phyloP scores from a whole-genome alignment of 2,888 invertebrate genomes.

The Dynastes grantii region DNA sequence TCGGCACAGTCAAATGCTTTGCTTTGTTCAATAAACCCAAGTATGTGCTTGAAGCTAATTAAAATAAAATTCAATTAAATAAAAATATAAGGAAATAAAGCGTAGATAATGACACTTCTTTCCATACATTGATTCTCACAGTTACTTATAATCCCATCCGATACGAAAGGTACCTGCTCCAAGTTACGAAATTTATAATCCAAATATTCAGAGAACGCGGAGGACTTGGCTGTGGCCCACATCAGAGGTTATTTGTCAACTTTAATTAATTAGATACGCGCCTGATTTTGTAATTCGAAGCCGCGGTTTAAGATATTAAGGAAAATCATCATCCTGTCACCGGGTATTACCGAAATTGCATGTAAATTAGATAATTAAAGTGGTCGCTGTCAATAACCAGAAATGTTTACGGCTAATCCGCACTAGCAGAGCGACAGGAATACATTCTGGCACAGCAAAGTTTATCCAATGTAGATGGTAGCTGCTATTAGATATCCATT shows the following conservation, averaged over 20 bases:
- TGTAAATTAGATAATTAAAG: slow-evolving; percentile 40
- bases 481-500: background rate
- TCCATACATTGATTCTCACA: too few species aligned
- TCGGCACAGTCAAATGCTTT: too few species aligned
- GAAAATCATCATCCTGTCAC: slow-evolving; percentile 37
- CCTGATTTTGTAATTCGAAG: slow-evolving; percentile 33
- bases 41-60: too few species aligned
- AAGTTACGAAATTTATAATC: slow-evolving; percentile 37
- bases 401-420: slow-evolving; percentile 16
- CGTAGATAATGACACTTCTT: too few species aligned
- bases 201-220: slow-evolving; percentile 17
- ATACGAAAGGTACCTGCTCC: background rate
- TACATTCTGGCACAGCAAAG: background rate
- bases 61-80: too few species aligned
- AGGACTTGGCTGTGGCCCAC: slow-evolving; percentile 5
- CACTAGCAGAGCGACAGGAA: background rate
- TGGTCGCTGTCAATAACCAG: slow-evolving; percentile 29
- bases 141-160: background rate
- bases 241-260: slow-evolving; percentile 27
- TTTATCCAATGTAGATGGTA: background rate
- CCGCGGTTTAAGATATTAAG: slow-evolving; percentile 30
- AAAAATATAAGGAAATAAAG: too few species aligned
- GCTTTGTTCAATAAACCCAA: too few species aligned
- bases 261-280: slow-evolving; percentile 34
- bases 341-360: slow-evolving; percentile 32